Conservation (phyloP, 2,113 vertebrate genomes). For the Genyomyrus donnyi region DNA sequence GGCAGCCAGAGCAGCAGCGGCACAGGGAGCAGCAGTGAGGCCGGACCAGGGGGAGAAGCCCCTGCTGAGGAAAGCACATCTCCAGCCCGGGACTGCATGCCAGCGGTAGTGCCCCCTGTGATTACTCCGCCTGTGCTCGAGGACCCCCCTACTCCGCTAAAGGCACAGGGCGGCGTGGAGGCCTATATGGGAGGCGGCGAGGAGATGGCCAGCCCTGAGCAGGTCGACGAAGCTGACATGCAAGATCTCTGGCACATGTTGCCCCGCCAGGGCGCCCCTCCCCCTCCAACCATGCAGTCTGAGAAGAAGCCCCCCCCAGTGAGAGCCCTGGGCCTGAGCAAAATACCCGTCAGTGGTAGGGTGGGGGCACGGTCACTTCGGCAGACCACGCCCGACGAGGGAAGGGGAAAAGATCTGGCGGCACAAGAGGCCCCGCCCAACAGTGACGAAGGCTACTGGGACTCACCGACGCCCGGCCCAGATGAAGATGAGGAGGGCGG, state of each 20-base stretch:
- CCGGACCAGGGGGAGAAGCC: slow-evolving; percentile 21
- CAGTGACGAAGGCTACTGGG: slow-evolving; percentile 91
- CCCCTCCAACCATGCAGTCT: slow-evolving; percentile 33
- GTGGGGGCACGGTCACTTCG: slow-evolving; percentile 41
- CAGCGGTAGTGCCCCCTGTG: slow-evolving; percentile 9
- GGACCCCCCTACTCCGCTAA: slow-evolving; percentile 56
- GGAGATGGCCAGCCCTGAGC: slow-evolving; percentile 96
- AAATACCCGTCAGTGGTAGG: slow-evolving; percentile 56
- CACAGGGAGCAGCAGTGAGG: slow-evolving; percentile 59
- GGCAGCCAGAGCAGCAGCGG: slow-evolving; percentile 46
- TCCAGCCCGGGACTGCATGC: neutral
- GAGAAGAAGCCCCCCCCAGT: slow-evolving; percentile 53
- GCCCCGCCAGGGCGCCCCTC: slow-evolving; percentile 68
- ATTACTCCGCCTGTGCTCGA: slow-evolving; percentile 36
- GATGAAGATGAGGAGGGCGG: slow-evolving; percentile 39
- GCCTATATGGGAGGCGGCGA: slow-evolving; percentile 96
- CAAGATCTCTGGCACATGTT: slow-evolving; percentile 95
- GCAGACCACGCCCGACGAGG: slow-evolving; percentile 64
- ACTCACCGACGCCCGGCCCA: slow-evolving; percentile 80
- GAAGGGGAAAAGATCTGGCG: slow-evolving; percentile 61
- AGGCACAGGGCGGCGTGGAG: slow-evolving; percentile 71
- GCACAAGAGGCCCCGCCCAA: slow-evolving; percentile 62
- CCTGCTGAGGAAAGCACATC: neutral
- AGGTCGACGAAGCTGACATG: slow-evolving; percentile 82
- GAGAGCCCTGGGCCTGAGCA: slow-evolving; percentile 56